phyloP scores from a whole-genome alignment of 2,113 vertebrate genomes.

The Peromyscus californicus region DNA sequence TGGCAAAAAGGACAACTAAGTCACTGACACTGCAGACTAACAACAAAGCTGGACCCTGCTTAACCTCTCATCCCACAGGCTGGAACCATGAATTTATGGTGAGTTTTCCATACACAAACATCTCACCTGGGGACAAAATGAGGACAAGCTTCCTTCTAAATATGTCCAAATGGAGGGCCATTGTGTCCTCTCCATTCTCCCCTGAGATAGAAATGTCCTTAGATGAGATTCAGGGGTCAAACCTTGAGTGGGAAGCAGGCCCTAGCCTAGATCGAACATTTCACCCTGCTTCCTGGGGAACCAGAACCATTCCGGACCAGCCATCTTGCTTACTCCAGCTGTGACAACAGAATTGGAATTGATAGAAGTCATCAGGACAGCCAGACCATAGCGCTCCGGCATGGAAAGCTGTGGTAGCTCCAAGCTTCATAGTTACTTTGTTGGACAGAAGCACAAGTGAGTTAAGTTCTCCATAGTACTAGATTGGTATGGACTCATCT shows the following conservation, averaged over 20 bases:
- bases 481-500: neutral
- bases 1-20: neutral
- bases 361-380: neutral
- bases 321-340: accelerated
- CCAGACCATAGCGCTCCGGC: neutral
- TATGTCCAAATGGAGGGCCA: accelerated
- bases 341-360: accelerated
- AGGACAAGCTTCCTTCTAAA: neutral
- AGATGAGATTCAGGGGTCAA: accelerated
- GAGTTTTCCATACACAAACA: neutral
- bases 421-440: too few species aligned
- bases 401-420: neutral
- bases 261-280: neutral
- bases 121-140: neutral
- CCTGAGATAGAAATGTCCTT: accelerated
- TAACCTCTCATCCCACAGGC: neutral
- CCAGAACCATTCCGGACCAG: accelerated
- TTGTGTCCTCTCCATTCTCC: accelerated
- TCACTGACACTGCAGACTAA: neutral
- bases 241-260: neutral
- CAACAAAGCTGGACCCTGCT: neutral
- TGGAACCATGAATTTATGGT: too few species aligned
- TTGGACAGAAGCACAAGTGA: too few species aligned
- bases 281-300: neutral
- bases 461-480: neutral